These are phyloP conservation scores for Patella ulyssiponensis DNA, from an alignment of 2,888 invertebrate species.

Conservation along the genomic window DNA sequence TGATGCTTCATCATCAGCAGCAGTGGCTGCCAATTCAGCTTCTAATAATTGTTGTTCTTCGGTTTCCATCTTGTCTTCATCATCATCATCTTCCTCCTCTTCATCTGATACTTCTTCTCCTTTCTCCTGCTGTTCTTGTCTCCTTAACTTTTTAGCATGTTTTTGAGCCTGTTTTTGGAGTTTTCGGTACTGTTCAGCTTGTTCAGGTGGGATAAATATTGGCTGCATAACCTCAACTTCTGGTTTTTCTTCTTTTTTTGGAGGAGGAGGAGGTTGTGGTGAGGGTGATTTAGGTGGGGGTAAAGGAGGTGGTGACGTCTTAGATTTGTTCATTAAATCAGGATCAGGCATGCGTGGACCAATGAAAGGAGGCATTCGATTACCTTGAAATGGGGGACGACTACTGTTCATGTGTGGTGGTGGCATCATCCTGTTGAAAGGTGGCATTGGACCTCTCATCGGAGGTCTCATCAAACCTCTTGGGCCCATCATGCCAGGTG, in stretches of 20 bases:
- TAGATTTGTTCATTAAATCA: slow-evolving; percentile 4
- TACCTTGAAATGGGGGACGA: slow-evolving; percentile 30
- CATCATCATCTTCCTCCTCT: slow-evolving; percentile 41
- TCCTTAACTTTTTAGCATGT: slow-evolving; percentile 81
- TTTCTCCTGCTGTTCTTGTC: slow-evolving; percentile 75
- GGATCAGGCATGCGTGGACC: slow-evolving; percentile 16
- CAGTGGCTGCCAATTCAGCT: slow-evolving; percentile 37
- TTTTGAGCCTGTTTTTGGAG: slow-evolving; percentile 81
- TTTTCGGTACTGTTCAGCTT: slow-evolving; percentile 66
- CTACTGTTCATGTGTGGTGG: slow-evolving; percentile 25
- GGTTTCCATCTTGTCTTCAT: slow-evolving; percentile 20
- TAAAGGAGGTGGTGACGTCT: slow-evolving; percentile 51
- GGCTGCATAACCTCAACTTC: slow-evolving; percentile 46
- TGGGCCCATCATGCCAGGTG: slow-evolving; percentile 6
- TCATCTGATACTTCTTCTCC: slow-evolving; percentile 58
- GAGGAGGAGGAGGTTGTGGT: slow-evolving; percentile 63
- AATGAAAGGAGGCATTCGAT: slow-evolving; percentile 29
- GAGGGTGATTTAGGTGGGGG: slow-evolving; percentile 62
- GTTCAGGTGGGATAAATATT: slow-evolving; percentile 65
- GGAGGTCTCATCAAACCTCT: slow-evolving; percentile 23
- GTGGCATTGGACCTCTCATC: slow-evolving; percentile 39
- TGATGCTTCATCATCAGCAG: slow-evolving; percentile 29
- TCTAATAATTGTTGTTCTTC: slow-evolving; percentile 32
- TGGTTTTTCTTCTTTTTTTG: slow-evolving; percentile 55
- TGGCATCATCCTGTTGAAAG: slow-evolving; percentile 49